Base-by-base conservation (phyloP, 2,113 vertebrate genomes). In the Callipepla californica region DNA sequence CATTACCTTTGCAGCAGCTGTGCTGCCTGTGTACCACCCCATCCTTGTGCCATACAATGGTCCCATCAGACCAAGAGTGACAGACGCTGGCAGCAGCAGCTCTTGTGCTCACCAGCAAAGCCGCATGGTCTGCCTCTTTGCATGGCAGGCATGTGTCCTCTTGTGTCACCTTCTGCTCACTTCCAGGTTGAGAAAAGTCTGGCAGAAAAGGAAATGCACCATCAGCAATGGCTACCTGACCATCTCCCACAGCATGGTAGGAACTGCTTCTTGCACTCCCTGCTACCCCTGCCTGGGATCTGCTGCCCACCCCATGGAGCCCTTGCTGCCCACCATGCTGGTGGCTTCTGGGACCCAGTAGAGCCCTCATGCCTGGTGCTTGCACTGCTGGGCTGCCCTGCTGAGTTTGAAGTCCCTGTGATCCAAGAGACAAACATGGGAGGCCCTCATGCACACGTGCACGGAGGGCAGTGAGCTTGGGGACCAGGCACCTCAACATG, bases 201-300 rank as follows among this genome's bases (percentile, higher is more conserved):
- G 97, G 97, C 97, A 97, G 95, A 98, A 98, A 92, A 97, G 97
- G 94, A 98, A 96, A 66, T 98, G 97, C 61, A 95, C 91, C 20
- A 83, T 98, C 80, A 97, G 95, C 91, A 97, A 98, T 93, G 97
- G 97, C 94, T 98, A 97, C 94, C 87, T 98, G 61, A 98, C 97
- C 77, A 97, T 98, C 45, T 97, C 96, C 32, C 98, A 98, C 79
- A 96, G 97, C 90, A 96, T 92, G 78, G 98, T 98, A 96, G 89
- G 97, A 74, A 67, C 23, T 1, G 3, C 36, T 76, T 63, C 69
- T 85, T 69, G 32, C 10, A 40, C 21, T 45, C n/a, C 44, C 18
- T 19, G 18, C 34, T 67, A 45, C 18, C 55, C 8, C 69, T 47
- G 13, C 50, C n/a, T 40, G 32, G 44, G 20, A 40, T 20, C 48